Evolutionary conservation across 2,888 invertebrate species (phyloP).

Genomic region (Schrankia costaestrigalis): DNA sequence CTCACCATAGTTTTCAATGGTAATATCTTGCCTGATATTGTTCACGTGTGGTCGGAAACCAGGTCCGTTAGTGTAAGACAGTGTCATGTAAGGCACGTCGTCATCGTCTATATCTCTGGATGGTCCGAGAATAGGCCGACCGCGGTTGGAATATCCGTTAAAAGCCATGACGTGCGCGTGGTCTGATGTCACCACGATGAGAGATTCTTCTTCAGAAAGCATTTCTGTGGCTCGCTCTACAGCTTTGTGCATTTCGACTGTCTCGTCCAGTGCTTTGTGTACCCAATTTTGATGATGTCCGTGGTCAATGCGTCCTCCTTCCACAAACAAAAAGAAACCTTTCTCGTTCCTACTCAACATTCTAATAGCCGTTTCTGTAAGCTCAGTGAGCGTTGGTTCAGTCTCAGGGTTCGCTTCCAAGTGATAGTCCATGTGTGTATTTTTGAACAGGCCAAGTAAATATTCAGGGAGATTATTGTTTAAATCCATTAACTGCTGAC

Average conservation of each 20-base stretch:
- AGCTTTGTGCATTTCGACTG: conserved; percentile 82
- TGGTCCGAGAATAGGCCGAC: conserved; percentile 42
- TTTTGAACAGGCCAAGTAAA: conserved; percentile 82
- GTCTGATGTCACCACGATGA: conserved; percentile 88
- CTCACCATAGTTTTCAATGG: conserved; percentile 17
- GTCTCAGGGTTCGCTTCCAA: conserved; percentile 64
- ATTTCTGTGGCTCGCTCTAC: conserved; percentile 64
- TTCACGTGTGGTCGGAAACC: conserved; percentile 17
- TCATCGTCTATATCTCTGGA: conserved; percentile 7
- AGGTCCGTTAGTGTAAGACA: conserved; percentile 82
- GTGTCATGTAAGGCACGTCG: conserved; percentile 70
- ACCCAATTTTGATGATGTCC: conserved; percentile 82
- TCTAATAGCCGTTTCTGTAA: conserved; percentile 82
- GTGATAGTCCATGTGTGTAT: conserved; percentile 83
- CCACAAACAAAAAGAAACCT: conserved; percentile 88
- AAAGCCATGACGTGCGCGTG: conserved; percentile 86
- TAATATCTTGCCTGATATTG: conserved; percentile 13
- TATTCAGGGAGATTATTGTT: conserved; percentile 78
- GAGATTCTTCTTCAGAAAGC: conserved; percentile 78
- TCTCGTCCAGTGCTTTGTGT: conserved; percentile 83
- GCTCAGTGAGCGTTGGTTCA: conserved; percentile 82
- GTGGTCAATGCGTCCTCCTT: conserved; percentile 83
- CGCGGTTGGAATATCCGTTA: conserved; percentile 83
- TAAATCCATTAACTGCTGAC: conserved; percentile 71
- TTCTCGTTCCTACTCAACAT: conserved; percentile 81